These are phyloP conservation scores for Abramis brama DNA, from an alignment of 2,113 vertebrate species.

Conservation along the genomic window DNA sequence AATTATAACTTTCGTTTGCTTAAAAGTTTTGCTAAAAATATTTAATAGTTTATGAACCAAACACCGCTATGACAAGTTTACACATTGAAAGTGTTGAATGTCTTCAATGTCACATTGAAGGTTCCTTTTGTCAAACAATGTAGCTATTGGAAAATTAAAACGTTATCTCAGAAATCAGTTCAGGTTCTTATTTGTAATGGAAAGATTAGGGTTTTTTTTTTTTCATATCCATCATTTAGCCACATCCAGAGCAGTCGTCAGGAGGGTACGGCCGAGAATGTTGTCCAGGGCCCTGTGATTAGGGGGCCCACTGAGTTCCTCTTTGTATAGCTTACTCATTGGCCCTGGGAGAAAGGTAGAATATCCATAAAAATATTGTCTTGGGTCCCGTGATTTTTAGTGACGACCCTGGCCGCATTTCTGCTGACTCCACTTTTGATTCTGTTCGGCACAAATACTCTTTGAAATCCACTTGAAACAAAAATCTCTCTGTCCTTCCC, in stretches of 20 bases:
- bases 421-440: slow-evolving; percentile 22
- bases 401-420: not conserved
- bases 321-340: not conserved
- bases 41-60: not conserved
- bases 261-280: not conserved
- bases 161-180: not conserved
- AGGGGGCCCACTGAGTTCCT: not conserved
- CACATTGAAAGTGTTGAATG: not conserved
- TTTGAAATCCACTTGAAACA: not conserved
- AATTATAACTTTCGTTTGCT: not conserved
- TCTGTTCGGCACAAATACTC: slow-evolving; percentile 11
- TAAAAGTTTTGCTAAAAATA: not conserved
- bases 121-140: not conserved
- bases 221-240: not conserved
- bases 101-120: not conserved
- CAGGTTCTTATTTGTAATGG: not conserved
- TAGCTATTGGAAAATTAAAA: not conserved
- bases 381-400: not conserved
- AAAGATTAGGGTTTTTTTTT: not conserved
- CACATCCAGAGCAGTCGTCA: not conserved
- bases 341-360: not conserved
- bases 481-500: slow-evolving; percentile 17
- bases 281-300: not conserved
- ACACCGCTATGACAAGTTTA: not conserved
- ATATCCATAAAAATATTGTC: not conserved